Evolutionary conservation across 2,888 invertebrate species (phyloP).

Genomic region (Phorcus lineatus): DNA sequence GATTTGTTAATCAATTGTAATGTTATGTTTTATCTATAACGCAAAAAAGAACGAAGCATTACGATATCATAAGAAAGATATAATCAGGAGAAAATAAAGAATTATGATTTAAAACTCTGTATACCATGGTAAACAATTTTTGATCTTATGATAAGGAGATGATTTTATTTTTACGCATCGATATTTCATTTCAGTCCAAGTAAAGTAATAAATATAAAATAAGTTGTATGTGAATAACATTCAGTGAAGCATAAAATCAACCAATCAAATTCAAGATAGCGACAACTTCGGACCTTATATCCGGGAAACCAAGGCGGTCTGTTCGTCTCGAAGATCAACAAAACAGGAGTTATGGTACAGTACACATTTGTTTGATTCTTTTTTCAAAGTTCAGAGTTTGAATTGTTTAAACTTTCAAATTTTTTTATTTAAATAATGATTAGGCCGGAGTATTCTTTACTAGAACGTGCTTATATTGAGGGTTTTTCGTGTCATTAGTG

Average conservation of each 20-base stretch:
- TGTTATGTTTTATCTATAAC: no score
- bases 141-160: no score
- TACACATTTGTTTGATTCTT: neutral
- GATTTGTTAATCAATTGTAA: no score
- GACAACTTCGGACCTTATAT: constrained; percentile 14
- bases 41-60: no score
- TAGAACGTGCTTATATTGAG: neutral
- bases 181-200: no score
- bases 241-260: neutral
- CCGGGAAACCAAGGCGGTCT: constrained; percentile 31
- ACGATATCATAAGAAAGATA: no score
- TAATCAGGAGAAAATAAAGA: no score
- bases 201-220: no score
- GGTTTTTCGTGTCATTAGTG: neutral
- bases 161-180: no score
- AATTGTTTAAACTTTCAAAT: neutral
- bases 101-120: no score
- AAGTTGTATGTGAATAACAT: no score
- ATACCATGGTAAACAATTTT: no score
- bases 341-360: constrained; percentile 51
- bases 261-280: neutral
- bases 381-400: neutral
- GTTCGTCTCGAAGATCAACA: constrained; percentile 68
- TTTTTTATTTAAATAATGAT: neutral
- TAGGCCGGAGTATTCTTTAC: neutral